These are phyloP conservation scores for Ibycter americanus DNA, from an alignment of 2,797 vertebrate species.

Conservation along the genomic window DNA sequence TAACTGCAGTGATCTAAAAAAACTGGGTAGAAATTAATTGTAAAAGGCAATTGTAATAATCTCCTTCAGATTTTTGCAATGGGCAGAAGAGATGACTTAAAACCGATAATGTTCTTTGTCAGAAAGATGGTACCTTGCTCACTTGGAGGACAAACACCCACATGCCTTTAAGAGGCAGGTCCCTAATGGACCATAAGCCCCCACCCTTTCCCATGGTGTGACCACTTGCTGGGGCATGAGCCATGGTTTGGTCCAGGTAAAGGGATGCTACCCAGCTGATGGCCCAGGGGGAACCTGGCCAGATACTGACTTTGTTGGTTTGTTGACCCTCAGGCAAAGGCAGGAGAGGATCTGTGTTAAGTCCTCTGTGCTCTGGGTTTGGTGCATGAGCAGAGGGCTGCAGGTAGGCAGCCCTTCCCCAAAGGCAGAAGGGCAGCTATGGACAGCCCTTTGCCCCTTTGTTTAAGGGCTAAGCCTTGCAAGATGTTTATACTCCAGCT, in stretches of 20 bases:
- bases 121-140: not conserved
- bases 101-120: not conserved
- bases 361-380: not conserved
- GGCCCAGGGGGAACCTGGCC: not conserved
- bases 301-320: not conserved
- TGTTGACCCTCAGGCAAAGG: not conserved
- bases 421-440: not conserved
- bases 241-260: not conserved
- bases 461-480: not conserved
- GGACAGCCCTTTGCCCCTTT: not conserved
- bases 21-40: not conserved
- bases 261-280: not conserved
- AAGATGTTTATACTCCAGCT: not conserved
- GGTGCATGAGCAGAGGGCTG: not conserved
- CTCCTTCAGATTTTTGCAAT: not conserved
- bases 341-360: not conserved
- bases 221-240: accelerated
- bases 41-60: not conserved
- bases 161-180: not conserved
- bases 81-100: not conserved
- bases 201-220: not conserved
- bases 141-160: not conserved
- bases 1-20: not conserved
- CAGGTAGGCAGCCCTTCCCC: not conserved
- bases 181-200: not conserved